These are phyloP conservation scores for Phyllotreta cruciferae DNA, from an alignment of 2,888 invertebrate species.

Conservation along the genomic window DNA sequence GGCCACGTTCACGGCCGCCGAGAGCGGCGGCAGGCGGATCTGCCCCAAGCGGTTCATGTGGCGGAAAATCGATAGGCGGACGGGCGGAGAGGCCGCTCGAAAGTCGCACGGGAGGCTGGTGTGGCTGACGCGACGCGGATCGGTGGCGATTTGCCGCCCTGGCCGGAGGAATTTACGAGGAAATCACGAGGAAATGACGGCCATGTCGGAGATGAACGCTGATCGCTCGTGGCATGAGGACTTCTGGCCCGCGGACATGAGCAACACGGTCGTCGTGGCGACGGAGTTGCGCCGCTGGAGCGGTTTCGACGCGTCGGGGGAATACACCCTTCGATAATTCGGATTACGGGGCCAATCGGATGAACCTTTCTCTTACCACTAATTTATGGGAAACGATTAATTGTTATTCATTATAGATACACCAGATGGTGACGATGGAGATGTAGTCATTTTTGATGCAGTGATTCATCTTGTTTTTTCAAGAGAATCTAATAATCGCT, in stretches of 20 bases:
- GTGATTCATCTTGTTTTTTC: too few relatives aligned
- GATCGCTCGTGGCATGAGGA: constrained; percentile 53
- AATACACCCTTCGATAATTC: neutral
- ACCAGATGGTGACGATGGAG: too few relatives aligned
- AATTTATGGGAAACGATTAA: too few relatives aligned
- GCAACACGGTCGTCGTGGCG: constrained; percentile 54
- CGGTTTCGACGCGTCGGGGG: neutral
- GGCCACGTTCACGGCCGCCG: constrained; percentile 81
- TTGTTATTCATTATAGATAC: too few relatives aligned
- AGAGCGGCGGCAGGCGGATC: constrained; percentile 74
- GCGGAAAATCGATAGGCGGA: constrained; percentile 9
- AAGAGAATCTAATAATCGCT: too few relatives aligned
- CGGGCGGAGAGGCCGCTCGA: neutral
- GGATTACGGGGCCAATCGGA: neutral
- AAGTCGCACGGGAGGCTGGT: neutral
- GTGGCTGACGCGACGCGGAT: neutral
- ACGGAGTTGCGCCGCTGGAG: constrained; percentile 20
- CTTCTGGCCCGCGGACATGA: constrained; percentile 37
- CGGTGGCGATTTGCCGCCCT: neutral
- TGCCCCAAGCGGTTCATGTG: constrained; percentile 70
- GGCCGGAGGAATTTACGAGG: neutral
- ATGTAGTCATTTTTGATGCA: too few relatives aligned
- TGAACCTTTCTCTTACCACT: neutral
- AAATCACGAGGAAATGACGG: neutral
- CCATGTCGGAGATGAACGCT: constrained; percentile 43